A percentile compares a stretch with the other conserved stretches of the same genome.
phyloP scores from a whole-genome alignment of 2,113 vertebrate genomes.

The Cyprinodon brontotheroides region DNA sequence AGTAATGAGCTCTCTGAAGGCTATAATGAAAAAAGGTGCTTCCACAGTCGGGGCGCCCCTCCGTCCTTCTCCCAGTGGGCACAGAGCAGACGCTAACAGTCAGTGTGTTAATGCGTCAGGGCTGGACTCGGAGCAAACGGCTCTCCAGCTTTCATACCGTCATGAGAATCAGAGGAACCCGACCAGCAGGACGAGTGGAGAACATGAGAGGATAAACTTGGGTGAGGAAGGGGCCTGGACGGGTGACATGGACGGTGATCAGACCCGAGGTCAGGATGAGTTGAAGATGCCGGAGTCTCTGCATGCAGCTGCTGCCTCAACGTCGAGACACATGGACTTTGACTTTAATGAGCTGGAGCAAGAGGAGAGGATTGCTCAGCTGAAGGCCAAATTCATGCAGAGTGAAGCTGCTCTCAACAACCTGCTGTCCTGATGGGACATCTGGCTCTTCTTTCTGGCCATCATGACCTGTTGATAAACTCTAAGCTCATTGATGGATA shows the following conservation, averaged over 20 bases:
- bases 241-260: background rate
- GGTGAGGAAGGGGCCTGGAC: background rate
- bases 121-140: background rate
- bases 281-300: background rate
- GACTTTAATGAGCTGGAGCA: conserved; percentile 39
- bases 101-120: background rate
- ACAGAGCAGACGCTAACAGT: background rate
- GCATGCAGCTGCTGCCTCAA: background rate
- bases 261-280: background rate
- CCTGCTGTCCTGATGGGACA: conserved; percentile 7
- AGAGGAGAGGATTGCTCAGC: conserved; percentile 32
- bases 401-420: background rate
- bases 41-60: background rate
- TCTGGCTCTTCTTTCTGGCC: background rate
- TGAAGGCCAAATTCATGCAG: conserved; percentile 27
- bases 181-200: background rate
- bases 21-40: background rate
- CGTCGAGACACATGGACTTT: background rate
- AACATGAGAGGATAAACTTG: background rate
- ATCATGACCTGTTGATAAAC: too few relatives aligned
- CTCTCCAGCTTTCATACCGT: background rate
- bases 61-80: background rate
- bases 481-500: too few relatives aligned
- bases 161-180: background rate
- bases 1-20: background rate